A percentile compares a stretch with the other conserved stretches of the same genome.
Conservation (phyloP, 30 jellyfish, hydroid and myxozoan genomes). For the Cassiopea xamachana region DNA sequence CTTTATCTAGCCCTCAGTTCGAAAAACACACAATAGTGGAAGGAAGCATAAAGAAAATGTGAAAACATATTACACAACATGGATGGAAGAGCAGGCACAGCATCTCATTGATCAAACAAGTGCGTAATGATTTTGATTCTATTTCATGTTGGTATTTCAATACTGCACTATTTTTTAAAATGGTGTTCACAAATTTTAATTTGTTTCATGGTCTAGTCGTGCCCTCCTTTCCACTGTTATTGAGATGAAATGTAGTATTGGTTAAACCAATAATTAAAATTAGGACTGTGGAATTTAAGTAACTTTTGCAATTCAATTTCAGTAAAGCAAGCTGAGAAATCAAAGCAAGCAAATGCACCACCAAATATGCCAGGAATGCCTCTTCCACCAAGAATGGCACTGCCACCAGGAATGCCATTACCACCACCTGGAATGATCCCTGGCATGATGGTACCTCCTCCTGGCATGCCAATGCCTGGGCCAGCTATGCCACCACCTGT, state of each 20-base stretch:
- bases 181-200: too few species aligned
- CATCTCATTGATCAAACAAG: constrained; percentile 99
- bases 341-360: constrained; percentile 70
- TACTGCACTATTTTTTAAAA: too few species aligned
- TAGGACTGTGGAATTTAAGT: too few species aligned
- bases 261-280: too few species aligned
- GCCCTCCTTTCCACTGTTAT: too few species aligned
- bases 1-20: constrained; percentile 93
- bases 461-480: constrained; percentile 91
- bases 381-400: constrained; percentile 90
- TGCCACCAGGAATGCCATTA: constrained; percentile 95
- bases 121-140: background rate
- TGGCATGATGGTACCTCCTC: constrained; percentile 96
- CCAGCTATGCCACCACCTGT: constrained; percentile 59
- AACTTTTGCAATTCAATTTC: background rate
- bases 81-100: constrained; percentile 99
- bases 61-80: constrained; percentile 91
- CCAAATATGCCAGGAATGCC: constrained; percentile 73
- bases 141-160: background rate
- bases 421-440: constrained; percentile 96
- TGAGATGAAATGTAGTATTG: too few species aligned
- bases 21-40: constrained; percentile 99
- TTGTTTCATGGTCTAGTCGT: too few species aligned
- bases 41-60: constrained; percentile 99
- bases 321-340: constrained; percentile 98